Evolutionary conservation across 2,888 invertebrate species (phyloP).

Genomic region (Cryptocephalus moraei): DNA sequence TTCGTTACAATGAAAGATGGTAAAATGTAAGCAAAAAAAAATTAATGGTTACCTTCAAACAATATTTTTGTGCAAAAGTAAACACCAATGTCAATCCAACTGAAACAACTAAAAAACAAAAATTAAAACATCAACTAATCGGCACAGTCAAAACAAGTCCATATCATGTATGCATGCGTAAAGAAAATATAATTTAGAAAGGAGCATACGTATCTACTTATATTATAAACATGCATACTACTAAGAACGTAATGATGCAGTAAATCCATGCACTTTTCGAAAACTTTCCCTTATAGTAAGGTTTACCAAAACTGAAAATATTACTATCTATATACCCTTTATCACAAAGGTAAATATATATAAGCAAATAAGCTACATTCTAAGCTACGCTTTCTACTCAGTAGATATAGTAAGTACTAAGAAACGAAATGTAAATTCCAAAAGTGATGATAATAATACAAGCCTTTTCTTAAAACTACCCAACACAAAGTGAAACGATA

Average conservation of each 20-base stretch:
- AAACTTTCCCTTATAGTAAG: slow-evolving; percentile 43
- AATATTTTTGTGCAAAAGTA: slow-evolving; percentile 30
- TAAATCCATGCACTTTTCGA: slow-evolving; percentile 25
- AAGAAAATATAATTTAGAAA: neutral
- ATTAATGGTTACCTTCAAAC: slow-evolving; percentile 26
- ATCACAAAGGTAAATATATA: slow-evolving; percentile 8
- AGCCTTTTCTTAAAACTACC: no score
- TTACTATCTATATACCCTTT: slow-evolving; percentile 26
- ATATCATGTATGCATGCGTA: neutral
- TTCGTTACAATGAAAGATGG: no score
- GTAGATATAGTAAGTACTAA: slow-evolving; percentile 7
- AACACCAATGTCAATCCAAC: slow-evolving; percentile 35
- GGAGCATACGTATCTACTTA: neutral
- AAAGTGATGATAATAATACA: no score
- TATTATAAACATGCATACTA: slow-evolving; percentile 2
- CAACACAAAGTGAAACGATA: no score
- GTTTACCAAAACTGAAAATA: slow-evolving; percentile 32
- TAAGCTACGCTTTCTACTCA: slow-evolving; percentile 18
- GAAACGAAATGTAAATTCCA: slow-evolving; percentile 8
- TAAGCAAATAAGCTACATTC: slow-evolving; percentile 31
- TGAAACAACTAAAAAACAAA: slow-evolving; percentile 31
- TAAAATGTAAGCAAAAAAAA: slow-evolving; percentile 14
- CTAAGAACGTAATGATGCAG: slow-evolving; percentile 1
- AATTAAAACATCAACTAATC: slow-evolving; percentile 7
- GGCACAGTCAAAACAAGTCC: neutral